Base-by-base conservation (phyloP, 2,888 invertebrate species). In the Allolobophora icterica region DNA sequence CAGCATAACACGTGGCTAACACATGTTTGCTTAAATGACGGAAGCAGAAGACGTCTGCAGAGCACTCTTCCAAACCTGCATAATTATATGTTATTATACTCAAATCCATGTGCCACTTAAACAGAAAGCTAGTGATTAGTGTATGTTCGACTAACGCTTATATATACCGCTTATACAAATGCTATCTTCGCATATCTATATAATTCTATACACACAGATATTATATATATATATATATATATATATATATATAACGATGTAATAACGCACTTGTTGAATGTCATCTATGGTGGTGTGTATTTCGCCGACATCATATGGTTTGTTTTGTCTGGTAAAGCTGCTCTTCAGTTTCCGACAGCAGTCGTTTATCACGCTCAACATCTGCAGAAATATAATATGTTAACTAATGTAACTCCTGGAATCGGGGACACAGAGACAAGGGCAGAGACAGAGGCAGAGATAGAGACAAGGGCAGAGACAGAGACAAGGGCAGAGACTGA, bases 311-410 rank as follows among this genome's bases (percentile, higher is more conserved):
- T 87, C 38, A 17, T 87, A 87, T 35, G 87, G 87, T 24, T 38
- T 87, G 87, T 87, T 30, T 87, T 87, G 87, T 21, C 87, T 34
- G 38, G 87, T 87, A 35, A 87, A 87, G 15, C 35, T 38, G 24
- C 11, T 87, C n/a, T 87, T 87, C 35, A 87, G 87, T 87, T 87
- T 87, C 19, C 38, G 35, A 87, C 87, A 87, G 24, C 87, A 87
- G 19, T 87, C 87, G 38, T 87, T 87, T 87, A 87, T 87, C 34
- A 87, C 87, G 24, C 87, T 87, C 87, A 87, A 87, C 87, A 87
- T 87, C 87, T 87, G 87, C 38, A 38, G 87, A 87, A 87, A 19
- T 15, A 35, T 13, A 24, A 71, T 8, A 24, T 24, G 52, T 52
- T 24, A 52, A 42, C 42, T 52, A 24, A 52, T 52, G 52, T 52